phyloP scores from a whole-genome alignment of 2,888 invertebrate species.

The Monochamus alternatus region DNA sequence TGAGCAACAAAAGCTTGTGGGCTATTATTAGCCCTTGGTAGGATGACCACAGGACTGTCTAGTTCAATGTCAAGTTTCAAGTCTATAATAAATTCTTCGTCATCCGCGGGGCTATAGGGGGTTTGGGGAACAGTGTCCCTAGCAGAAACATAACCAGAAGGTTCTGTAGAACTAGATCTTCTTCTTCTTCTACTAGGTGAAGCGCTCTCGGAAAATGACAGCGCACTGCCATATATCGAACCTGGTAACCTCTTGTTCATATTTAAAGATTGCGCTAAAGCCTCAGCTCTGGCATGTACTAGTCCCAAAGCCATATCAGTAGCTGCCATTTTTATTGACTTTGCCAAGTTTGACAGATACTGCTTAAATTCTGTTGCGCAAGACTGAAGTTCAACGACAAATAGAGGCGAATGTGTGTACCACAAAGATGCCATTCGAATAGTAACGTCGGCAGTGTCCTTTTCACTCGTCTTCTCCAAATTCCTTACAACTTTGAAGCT shows the following conservation, averaged over 20 bases:
- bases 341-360: conserved; percentile 87
- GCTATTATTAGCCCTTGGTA: conserved; percentile 86
- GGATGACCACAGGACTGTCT: conserved; percentile 92
- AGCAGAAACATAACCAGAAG: conserved; percentile 66
- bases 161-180: conserved; percentile 66
- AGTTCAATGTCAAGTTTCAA: conserved; percentile 83
- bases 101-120: conserved; percentile 68
- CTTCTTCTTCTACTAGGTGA: conserved; percentile 72
- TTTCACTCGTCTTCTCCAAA: conserved; percentile 50
- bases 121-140: conserved; percentile 68
- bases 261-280: conserved; percentile 75
- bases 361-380: conserved; percentile 94
- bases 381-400: conserved; percentile 88
- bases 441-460: conserved; percentile 65
- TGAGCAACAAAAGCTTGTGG: conserved; percentile 91
- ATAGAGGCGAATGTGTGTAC: conserved; percentile 93
- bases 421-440: conserved; percentile 91
- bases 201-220: conserved; percentile 67
- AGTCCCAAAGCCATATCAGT: conserved; percentile 95
- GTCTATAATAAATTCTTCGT: conserved; percentile 63
- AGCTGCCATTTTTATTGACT: conserved; percentile 91
- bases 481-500: conserved; percentile 72
- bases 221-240: conserved; percentile 67
- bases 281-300: conserved; percentile 81
- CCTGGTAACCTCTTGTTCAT: conserved; percentile 73